Evolutionary conservation across 2,888 invertebrate species (phyloP).

Genomic region (Coelinius sp.): DNA sequence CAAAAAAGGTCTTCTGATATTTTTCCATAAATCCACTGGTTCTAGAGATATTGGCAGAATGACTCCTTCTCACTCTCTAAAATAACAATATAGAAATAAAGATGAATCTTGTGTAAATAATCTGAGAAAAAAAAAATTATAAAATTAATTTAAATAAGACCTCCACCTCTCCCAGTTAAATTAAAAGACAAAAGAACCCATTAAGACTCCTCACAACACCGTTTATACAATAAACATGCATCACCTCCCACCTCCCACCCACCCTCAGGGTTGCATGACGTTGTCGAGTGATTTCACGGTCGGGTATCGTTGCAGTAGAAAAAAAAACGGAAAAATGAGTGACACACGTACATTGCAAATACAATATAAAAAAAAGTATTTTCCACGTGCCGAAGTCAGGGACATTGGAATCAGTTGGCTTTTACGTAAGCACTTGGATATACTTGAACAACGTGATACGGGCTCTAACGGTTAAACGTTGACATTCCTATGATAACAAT

Average conservation of each 20-base stretch:
- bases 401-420: conserved; percentile 24
- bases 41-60: too few relatives aligned
- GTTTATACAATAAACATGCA: conserved; percentile 2
- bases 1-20: too few relatives aligned
- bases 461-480: conserved; percentile 28
- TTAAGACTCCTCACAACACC: neutral
- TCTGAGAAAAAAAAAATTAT: too few relatives aligned
- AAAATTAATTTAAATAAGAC: too few relatives aligned
- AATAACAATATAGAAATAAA: too few relatives aligned
- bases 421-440: conserved; percentile 30
- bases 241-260: neutral
- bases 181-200: conserved; percentile 1
- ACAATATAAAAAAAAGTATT: conserved; percentile 22
- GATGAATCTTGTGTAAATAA: too few relatives aligned
- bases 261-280: conserved; percentile 14
- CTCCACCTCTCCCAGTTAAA: neutral
- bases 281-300: conserved; percentile 24
- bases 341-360: conserved; percentile 1
- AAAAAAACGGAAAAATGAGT: neutral
- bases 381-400: conserved; percentile 33
- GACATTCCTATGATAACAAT: conserved; percentile 32
- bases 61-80: too few relatives aligned
- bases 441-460: conserved; percentile 27
- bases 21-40: too few relatives aligned
- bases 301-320: conserved; percentile 5